Conservation (phyloP, 2,113 vertebrate genomes). For the Agelaius tricolor region DNA sequence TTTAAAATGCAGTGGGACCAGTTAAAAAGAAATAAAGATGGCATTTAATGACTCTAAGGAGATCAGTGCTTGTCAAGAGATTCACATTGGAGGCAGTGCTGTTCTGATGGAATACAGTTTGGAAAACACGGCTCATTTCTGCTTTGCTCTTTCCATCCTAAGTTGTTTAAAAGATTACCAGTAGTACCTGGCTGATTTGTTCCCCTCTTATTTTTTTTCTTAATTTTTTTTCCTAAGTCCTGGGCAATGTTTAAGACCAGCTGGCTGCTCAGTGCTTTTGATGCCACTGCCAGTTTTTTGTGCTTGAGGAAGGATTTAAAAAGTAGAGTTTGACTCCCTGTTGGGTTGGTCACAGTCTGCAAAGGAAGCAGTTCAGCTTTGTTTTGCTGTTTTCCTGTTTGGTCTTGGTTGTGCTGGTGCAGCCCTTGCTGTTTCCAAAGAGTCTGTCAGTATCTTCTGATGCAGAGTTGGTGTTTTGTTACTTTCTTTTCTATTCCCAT, state of each 20-base stretch:
- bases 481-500: not conserved
- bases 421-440: not conserved
- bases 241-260: no score
- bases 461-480: not conserved
- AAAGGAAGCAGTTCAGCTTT: not conserved
- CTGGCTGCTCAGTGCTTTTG: not conserved
- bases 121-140: not conserved
- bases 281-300: not conserved
- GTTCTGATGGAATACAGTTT: not conserved
- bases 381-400: not conserved
- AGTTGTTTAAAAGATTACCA: not conserved
- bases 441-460: not conserved
- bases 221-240: not conserved
- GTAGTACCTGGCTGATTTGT: not conserved
- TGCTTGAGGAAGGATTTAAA: not conserved
- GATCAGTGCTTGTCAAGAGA: not conserved
- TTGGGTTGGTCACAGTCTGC: not conserved
- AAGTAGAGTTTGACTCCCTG: not conserved
- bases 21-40: not conserved
- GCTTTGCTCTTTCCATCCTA: not conserved
- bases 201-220: not conserved
- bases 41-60: not conserved
- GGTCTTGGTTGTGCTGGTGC: not conserved
- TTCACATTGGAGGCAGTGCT: not conserved
- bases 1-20: not conserved